Conservation (phyloP, 2,113 vertebrate species). For the Atrichornis clamosus region DNA sequence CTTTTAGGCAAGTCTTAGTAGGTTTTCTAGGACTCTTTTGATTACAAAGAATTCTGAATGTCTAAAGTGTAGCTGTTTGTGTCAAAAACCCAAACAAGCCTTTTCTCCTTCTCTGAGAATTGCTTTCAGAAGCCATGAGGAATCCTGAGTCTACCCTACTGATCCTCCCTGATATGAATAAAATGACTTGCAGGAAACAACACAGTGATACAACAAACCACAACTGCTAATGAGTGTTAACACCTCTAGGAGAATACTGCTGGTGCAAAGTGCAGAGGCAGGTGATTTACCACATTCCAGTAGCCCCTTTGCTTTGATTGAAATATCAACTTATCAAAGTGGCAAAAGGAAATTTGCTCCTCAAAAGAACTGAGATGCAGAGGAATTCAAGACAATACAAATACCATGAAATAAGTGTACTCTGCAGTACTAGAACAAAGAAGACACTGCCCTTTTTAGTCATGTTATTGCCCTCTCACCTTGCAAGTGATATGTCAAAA, state of each 20-base stretch:
- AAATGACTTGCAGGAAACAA: not conserved
- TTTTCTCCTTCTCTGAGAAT: not conserved
- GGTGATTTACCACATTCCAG: not conserved
- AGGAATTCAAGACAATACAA: not conserved
- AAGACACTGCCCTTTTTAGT: not conserved
- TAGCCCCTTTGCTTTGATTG: not conserved
- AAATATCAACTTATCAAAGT: not conserved
- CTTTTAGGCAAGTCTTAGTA: not conserved
- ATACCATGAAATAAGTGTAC: not conserved
- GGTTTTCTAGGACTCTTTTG: not conserved
- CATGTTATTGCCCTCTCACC: not conserved
- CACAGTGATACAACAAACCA: not conserved
- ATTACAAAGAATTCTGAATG: not conserved
- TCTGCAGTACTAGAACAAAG: not conserved
- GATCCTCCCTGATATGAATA: not conserved
- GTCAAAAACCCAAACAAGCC: not conserved
- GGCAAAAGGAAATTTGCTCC: not conserved
- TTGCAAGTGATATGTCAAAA: not conserved
- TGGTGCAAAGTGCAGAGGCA: not conserved
- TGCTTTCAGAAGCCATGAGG: not conserved
- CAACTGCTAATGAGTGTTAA: not conserved
- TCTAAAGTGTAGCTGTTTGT: not conserved
- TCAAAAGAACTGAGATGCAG: not conserved
- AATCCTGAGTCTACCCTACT: not conserved
- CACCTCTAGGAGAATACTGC: not conserved